Percentiles rank a stretch among this genome's conserved stretches.
Conservation (phyloP, 2,888 invertebrate species). For the Rhagonycha lutea region DNA sequence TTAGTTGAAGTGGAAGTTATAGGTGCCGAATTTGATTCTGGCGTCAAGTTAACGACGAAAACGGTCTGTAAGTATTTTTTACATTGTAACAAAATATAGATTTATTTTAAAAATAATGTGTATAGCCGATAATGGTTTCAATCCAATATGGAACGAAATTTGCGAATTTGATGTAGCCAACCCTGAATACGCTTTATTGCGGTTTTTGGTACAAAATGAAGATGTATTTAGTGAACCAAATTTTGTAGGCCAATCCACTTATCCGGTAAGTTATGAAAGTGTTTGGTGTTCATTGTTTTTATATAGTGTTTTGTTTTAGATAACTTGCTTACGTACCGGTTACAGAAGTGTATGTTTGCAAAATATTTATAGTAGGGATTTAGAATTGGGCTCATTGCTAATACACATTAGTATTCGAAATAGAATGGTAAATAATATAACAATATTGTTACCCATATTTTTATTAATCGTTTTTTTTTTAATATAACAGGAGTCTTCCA, state of each 20-base stretch:
- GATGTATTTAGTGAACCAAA: conserved; percentile 97
- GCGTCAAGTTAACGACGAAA: conserved; percentile 83
- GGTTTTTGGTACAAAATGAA: conserved; percentile 91
- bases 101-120: not conserved
- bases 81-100: not conserved
- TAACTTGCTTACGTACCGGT: conserved; percentile 78
- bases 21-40: conserved; percentile 85
- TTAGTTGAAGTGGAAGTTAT: conserved; percentile 90
- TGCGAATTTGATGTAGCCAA: conserved; percentile 82
- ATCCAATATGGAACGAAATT: conserved; percentile 89
- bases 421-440: conserved; percentile 46
- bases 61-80: conserved; percentile 69
- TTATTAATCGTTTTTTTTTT: conserved; percentile 6
- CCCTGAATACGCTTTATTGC: conserved; percentile 80
- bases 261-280: conserved; percentile 65
- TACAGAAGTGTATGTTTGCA: conserved; percentile 89
- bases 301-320: conserved; percentile 50
- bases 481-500: conserved; percentile 30
- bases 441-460: not conserved
- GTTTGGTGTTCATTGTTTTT: not conserved
- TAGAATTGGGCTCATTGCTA: conserved; percentile 88
- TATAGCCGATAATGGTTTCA: conserved; percentile 88
- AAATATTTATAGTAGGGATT: conserved; percentile 89
- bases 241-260: conserved; percentile 95
- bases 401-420: conserved; percentile 75